These are phyloP conservation scores for Numida meleagris DNA, from an alignment of 2,113 vertebrate species.

Conservation along the genomic window DNA sequence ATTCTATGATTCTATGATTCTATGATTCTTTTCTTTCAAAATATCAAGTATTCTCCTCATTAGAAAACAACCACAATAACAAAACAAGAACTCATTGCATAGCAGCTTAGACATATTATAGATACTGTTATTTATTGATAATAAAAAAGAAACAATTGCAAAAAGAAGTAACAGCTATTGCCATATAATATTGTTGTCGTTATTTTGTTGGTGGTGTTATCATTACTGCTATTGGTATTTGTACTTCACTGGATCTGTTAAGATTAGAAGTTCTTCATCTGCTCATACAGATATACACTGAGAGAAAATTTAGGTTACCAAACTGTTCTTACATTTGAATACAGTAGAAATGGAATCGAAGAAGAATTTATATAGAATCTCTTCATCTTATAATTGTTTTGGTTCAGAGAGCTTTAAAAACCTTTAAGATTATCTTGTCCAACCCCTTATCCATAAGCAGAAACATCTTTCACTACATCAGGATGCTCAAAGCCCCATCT, in stretches of 20 bases:
- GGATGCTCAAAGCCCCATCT: neutral
- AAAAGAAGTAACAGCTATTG: neutral
- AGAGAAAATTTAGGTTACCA: neutral
- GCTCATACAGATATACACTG: neutral
- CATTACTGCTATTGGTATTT: neutral
- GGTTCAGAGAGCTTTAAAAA: neutral
- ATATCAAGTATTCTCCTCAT: neutral
- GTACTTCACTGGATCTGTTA: neutral
- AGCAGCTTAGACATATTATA: neutral
- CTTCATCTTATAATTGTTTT: neutral
- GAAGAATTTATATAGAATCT: neutral
- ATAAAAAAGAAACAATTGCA: neutral
- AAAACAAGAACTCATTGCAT: neutral
- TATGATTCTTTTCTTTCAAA: neutral
- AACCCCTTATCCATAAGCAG: neutral
- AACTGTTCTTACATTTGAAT: neutral
- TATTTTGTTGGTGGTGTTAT: neutral
- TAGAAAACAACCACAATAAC: too few relatives aligned
- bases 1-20: too few relatives aligned
- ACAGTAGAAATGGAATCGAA: neutral
- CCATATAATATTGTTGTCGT: neutral
- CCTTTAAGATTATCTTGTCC: neutral
- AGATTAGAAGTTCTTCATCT: neutral
- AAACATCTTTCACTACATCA: neutral
- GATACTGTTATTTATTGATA: neutral